Conservation (phyloP, 2,888 invertebrate genomes). For the Scaptomyza tumidula region DNA sequence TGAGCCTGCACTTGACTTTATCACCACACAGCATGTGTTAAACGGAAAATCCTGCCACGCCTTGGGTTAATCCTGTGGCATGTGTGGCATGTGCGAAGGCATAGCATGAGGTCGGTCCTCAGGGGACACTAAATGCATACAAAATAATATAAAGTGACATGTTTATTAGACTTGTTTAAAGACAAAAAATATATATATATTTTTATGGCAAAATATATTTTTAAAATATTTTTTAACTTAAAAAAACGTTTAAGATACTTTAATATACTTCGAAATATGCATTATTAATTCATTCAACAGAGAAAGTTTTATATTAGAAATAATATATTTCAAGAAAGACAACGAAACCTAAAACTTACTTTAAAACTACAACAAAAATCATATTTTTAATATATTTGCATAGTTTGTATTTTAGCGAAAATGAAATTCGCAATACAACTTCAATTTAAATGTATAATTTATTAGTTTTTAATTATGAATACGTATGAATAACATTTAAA, state of each 20-base stretch:
- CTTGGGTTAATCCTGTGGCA: slow-evolving; percentile 65
- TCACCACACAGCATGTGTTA: slow-evolving; percentile 53
- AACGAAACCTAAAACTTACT: not conserved
- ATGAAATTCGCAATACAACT: too few relatives aligned
- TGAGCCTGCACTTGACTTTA: slow-evolving; percentile 68
- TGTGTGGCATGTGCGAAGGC: slow-evolving; percentile 41
- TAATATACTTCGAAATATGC: too few relatives aligned
- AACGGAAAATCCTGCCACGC: slow-evolving; percentile 60
- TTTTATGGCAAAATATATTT: too few relatives aligned
- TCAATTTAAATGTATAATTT: too few relatives aligned
- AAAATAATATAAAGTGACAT: slow-evolving; percentile 15
- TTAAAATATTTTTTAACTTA: not conserved
- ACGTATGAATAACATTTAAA: not conserved
- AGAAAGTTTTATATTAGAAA: not conserved
- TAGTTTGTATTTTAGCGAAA: not conserved
- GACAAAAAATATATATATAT: not conserved
- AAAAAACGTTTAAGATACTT: not conserved
- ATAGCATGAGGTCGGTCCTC: slow-evolving; percentile 39
- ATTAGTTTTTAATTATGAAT: not conserved
- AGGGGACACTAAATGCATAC: not conserved
- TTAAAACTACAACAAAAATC: not conserved
- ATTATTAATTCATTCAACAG: not conserved
- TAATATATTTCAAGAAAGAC: not conserved
- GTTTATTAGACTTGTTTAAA: slow-evolving; percentile 12
- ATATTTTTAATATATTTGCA: not conserved